Evolutionary conservation across 2,113 vertebrate species (phyloP), one percentile per base, ranked within the genome.

Genomic region (Cottus gobio): DNA sequence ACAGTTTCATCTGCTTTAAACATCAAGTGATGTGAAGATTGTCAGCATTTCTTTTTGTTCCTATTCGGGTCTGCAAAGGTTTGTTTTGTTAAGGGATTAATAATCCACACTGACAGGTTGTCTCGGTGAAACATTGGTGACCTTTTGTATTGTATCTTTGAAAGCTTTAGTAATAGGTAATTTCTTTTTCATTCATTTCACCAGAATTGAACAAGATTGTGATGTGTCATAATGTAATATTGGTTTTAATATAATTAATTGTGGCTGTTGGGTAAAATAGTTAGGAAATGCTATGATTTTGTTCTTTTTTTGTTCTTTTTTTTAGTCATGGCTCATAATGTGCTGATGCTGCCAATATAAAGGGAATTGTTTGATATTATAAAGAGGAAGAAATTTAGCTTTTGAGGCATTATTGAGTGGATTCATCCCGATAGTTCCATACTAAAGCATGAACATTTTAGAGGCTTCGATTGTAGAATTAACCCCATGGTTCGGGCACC

Each of bases 291-390:
- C 77, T 56, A 50, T 77, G 52, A 44, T 72, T 76, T 68, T 66
- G 36, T 80, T 44, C 36, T 62, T 42, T 26, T 61, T 26, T 52
- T 18, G 30, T n/a, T 52, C 20, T 50, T 50, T 56, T 63, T 58
- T 4, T 20, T 37, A 73, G 52, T 68, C 77, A 82, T 68, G 71
- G 80, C 52, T 86, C 81, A 86, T 79, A 71, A 78, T 90, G 75
- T 85, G 80, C 84, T 64, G 37, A 90, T 88, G 90, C 85, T 90
- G 89, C 89, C 90, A 93, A 88, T 84, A 75, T 86, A 91, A 93
- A 92, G 90, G 90, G 91, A 91, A 84, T 37, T 85, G 77, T 78
- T 79, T 82, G 63, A 82, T 77, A 39, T 79, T 65, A 34, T 34
- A 67, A 91, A 61, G 64, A 73, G 64, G 61, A 83, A 78, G 6